Conservation (phyloP, 1,140 invertebrate species). For the Frieseomelitta varia region DNA sequence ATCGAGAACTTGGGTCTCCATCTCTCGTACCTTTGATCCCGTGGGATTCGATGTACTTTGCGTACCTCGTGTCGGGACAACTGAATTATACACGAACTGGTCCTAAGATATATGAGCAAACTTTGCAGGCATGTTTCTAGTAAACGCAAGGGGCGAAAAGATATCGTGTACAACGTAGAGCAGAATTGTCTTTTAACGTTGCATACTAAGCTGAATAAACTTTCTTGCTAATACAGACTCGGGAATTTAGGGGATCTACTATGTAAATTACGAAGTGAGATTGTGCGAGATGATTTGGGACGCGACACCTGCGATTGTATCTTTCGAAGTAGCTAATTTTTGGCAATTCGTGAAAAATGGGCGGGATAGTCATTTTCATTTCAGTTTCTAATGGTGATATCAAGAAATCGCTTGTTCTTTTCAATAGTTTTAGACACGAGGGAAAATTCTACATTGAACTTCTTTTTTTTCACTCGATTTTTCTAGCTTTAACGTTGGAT, state of each 20-base stretch:
- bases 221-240: not conserved
- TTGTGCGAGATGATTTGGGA: not conserved
- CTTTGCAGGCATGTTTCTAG: constrained; percentile 19
- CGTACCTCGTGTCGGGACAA: constrained; percentile 25
- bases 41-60: constrained; percentile 28
- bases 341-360: too few relatives aligned
- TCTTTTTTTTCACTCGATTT: too few relatives aligned
- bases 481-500: too few relatives aligned
- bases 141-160: not conserved
- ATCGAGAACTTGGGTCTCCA: not conserved
- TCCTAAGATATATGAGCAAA: constrained; percentile 44
- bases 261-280: not conserved
- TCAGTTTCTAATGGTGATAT: too few relatives aligned
- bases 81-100: constrained; percentile 43
- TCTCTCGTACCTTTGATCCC: constrained; percentile 19
- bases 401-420: too few relatives aligned
- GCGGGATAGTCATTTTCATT: too few relatives aligned
- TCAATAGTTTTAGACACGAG: too few relatives aligned
- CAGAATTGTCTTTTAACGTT: not conserved
- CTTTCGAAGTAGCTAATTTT: not conserved
- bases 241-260: not conserved
- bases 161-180: constrained; percentile 9
- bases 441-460: too few relatives aligned
- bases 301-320: not conserved
- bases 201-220: not conserved